These are phyloP conservation scores for Lysandra coridon DNA, from an alignment of 2,888 invertebrate species.

Conservation along the genomic window DNA sequence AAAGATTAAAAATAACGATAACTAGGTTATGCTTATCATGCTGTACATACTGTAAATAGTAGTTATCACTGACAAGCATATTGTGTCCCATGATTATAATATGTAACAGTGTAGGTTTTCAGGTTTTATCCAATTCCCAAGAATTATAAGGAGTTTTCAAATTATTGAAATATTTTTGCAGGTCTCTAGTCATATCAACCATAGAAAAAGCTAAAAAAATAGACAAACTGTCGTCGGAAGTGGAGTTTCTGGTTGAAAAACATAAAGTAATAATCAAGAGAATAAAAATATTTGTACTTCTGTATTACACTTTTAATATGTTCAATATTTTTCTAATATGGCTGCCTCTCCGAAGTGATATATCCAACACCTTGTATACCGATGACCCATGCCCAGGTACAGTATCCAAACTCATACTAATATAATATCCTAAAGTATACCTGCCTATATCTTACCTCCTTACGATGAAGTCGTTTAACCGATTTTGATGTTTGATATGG, in stretches of 20 bases:
- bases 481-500: too few species aligned
- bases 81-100: too few species aligned
- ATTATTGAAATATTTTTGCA: not conserved
- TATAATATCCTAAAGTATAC: too few species aligned
- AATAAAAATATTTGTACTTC: not conserved
- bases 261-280: not conserved
- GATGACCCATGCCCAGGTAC: conserved; percentile 8
- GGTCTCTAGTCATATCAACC: not conserved
- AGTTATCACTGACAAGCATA: too few species aligned
- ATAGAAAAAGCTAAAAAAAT: not conserved
- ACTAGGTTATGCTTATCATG: too few species aligned
- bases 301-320: not conserved
- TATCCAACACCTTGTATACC: conserved; percentile 12
- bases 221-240: conserved; percentile 1
- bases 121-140: too few species aligned
- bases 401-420: not conserved
- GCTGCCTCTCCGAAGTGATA: not conserved
- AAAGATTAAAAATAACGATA: too few species aligned
- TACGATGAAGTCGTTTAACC: too few species aligned
- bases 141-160: too few species aligned
- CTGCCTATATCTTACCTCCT: too few species aligned
- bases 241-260: not conserved
- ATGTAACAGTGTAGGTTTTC: too few species aligned
- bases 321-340: conserved; percentile 5
- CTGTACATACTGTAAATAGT: too few species aligned